These are phyloP conservation scores for Cavia porcellus DNA, from an alignment of 2,113 vertebrate species.

Conservation along the genomic window DNA sequence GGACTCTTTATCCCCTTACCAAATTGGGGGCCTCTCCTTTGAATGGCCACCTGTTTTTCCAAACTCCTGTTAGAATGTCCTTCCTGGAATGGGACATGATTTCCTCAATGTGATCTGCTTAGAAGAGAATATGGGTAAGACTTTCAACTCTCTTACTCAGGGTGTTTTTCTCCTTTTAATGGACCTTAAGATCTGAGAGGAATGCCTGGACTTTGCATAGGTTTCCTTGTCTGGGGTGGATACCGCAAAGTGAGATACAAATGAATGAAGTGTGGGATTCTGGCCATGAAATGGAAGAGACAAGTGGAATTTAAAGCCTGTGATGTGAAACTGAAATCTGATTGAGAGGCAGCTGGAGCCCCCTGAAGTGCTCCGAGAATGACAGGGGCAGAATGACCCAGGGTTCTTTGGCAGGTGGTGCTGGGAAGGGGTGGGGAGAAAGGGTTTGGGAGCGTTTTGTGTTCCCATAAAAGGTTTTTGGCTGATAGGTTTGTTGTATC, in stretches of 20 bases:
- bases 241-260: constrained; percentile 13
- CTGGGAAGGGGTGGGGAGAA: not conserved
- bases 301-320: constrained; percentile 2
- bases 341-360: not conserved
- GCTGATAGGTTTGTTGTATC: constrained; percentile 52
- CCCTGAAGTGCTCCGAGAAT: constrained; percentile 24
- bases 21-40: not conserved
- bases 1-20: not conserved
- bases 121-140: not conserved
- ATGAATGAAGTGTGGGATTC: not conserved
- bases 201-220: not conserved
- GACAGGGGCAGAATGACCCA: not conserved
- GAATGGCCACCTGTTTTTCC: constrained; percentile 43
- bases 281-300: not conserved
- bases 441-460: constrained; percentile 58
- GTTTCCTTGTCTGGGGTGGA: not conserved
- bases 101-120: not conserved
- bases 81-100: constrained; percentile 46
- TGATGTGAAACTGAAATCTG: constrained; percentile 45
- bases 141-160: not conserved
- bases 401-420: not conserved
- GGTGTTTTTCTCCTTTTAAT: constrained; percentile 29
- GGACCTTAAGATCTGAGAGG: not conserved
- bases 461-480: constrained; percentile 74
- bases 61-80: not conserved